These are phyloP conservation scores for Trichonephila inaurata DNA, from an alignment of 1,140 invertebrate species.

Conservation along the genomic window DNA sequence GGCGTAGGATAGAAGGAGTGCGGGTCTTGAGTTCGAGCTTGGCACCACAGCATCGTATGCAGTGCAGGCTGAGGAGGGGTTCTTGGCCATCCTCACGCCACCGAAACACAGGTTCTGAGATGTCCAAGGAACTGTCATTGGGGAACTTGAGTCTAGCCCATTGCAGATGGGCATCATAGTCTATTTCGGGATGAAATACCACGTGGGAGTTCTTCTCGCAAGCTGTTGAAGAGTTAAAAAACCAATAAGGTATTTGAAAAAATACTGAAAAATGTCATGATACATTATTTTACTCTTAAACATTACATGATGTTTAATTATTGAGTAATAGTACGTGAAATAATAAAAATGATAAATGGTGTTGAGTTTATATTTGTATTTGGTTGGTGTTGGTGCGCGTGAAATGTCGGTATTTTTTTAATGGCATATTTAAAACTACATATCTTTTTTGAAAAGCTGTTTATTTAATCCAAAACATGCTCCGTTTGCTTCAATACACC, in stretches of 20 bases:
- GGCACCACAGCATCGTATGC: neutral
- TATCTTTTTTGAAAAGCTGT: too few species aligned
- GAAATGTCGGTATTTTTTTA: too few species aligned
- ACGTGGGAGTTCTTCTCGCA: neutral
- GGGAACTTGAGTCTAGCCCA: slow-evolving; percentile 43
- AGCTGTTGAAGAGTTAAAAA: neutral
- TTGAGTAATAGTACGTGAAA: too few species aligned
- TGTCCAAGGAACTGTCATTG: neutral
- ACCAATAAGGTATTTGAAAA: neutral
- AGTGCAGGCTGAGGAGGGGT: neutral
- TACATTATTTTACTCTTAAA: too few species aligned
- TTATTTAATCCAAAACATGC: too few species aligned
- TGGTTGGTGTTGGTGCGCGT: too few species aligned
- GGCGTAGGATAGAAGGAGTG: neutral
- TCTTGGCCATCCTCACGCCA: neutral
- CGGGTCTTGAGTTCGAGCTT: slow-evolving; percentile 28
- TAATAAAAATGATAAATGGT: too few species aligned
- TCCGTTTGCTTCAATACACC: too few species aligned
- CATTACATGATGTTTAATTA: too few species aligned
- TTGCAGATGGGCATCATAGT: neutral
- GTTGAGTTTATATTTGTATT: too few species aligned
- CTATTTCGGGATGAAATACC: slow-evolving; percentile 5
- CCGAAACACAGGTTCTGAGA: neutral
- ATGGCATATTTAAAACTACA: too few species aligned
- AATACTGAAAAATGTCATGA: too few species aligned